A percentile compares a stretch with the other conserved stretches of the same genome.
Conservation (phyloP, 64 coral and sea anemone species). For the Acropora tenuis region DNA sequence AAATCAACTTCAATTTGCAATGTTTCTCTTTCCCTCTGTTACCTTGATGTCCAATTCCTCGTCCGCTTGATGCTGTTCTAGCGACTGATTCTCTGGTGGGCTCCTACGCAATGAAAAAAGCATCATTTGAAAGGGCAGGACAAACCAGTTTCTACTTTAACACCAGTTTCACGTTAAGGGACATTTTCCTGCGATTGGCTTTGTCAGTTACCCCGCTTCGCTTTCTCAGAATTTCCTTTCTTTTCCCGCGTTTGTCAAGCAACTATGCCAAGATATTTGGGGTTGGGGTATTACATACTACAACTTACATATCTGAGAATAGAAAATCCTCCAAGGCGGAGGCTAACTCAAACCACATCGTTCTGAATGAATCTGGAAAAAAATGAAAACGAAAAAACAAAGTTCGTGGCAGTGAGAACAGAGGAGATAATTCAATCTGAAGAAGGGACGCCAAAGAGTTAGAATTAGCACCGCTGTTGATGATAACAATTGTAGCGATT, state of each 20-base stretch:
- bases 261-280: too few relatives aligned
- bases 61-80: constrained; percentile 90
- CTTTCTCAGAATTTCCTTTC: too few relatives aligned
- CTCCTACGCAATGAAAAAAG: constrained; percentile 45
- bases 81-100: constrained; percentile 92
- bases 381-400: neutral
- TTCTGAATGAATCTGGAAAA: constrained; percentile 79
- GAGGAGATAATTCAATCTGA: neutral
- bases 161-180: too few relatives aligned
- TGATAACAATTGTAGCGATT: too few relatives aligned
- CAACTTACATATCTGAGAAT: constrained; percentile 96
- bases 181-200: too few relatives aligned
- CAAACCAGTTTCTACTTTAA: too few relatives aligned
- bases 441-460: too few relatives aligned
- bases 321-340: constrained; percentile 90
- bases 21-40: too few relatives aligned
- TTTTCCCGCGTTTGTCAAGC: too few relatives aligned
- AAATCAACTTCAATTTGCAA: too few relatives aligned
- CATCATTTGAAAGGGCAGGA: neutral
- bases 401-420: neutral
- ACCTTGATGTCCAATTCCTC: constrained; percentile 97
- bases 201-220: too few relatives aligned
- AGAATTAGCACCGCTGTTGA: too few relatives aligned
- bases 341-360: constrained; percentile 96
- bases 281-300: neutral